phyloP scores from a whole-genome alignment of 1,140 invertebrate genomes.

The Monochamus saltuarius region DNA sequence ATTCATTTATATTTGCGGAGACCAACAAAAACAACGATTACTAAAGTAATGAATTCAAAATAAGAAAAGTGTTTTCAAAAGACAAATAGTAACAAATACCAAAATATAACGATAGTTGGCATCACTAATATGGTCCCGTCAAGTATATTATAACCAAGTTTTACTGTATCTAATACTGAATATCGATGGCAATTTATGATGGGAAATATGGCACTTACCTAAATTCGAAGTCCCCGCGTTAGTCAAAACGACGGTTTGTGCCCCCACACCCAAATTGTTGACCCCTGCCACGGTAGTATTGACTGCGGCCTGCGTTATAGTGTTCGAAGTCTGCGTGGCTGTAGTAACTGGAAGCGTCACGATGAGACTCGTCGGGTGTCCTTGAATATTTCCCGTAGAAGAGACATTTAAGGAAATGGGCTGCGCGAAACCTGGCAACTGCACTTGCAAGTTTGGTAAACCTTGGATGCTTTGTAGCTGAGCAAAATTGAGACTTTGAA shows the following conservation, averaged over 20 bases:
- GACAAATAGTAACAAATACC: no score
- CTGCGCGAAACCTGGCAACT: slow-evolving; percentile 74
- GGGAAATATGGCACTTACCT: no score
- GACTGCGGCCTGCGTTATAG: slow-evolving; percentile 49
- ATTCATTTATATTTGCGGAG: no score
- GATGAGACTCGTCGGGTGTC: slow-evolving; percentile 46
- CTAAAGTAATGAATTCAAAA: no score
- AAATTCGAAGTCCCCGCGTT: slow-evolving; percentile 59
- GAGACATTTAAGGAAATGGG: slow-evolving; percentile 75
- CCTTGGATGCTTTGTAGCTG: slow-evolving; percentile 73
- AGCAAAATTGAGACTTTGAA: slow-evolving; percentile 75
- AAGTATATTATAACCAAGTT: no score
- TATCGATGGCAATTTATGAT: no score
- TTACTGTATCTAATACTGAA: no score
- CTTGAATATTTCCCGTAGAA: slow-evolving; percentile 48
- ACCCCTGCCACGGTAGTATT: slow-evolving; percentile 42
- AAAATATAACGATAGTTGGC: no score
- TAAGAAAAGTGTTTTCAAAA: no score
- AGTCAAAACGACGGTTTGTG: slow-evolving; percentile 56
- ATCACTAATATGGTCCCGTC: no score
- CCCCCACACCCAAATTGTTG: slow-evolving; percentile 53
- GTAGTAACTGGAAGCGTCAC: slow-evolving; percentile 51
- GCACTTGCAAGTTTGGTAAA: slow-evolving; percentile 78
- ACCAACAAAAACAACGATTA: no score
- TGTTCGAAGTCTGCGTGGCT: slow-evolving; percentile 47